Evolutionary conservation across 1,140 invertebrate genomes (phyloP), one percentile per base, ranked within the genome.

Genomic region (Tribolium castaneum): DNA sequence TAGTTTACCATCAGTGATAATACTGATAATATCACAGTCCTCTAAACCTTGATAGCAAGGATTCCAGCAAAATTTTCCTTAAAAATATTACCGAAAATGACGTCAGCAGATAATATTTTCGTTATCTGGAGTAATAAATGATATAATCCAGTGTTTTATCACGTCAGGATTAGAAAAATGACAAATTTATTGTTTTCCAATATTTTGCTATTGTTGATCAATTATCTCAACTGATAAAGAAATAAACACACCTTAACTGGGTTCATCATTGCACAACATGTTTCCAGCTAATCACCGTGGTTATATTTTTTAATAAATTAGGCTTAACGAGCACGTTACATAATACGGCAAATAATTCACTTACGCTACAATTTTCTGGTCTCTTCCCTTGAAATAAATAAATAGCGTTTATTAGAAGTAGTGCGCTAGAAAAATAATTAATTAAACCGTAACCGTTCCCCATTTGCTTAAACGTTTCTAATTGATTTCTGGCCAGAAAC

Each of bases 261-360:
- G 6, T 45, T 66, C 12, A 14, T 22, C 12, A 9, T 66, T 66
- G 45, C 59, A 34, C 7, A 66, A 66, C 59, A 34, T 22, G 9
- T n/a, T 66, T 35, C 59, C 30, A 66, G 22, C 25, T 9, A 59
- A 59, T n/a, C 3, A 25, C 10, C 3, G 54, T 25, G 5, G 54
- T 45, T 45, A 45, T 66, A 66, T 66, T 66, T 66, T 66, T 66
- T 35, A 34, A 66, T 66, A 66, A 66, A 66, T 66, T 39, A 66
- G 6, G 4, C 45, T 35, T 66, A 66, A 66, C 34, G 30, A 14
- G 25, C 14, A 35, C 1, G 30, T 66, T 66, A 66, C 59, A 35
- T 66, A 66, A 66, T 30, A 14, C 25, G 59, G 30, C 54, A 30
- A 30, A 22, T 59, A 45, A 45, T 45, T n/a, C 39, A 45, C 39